Percentiles rank a stretch among this genome's conserved stretches.
Conservation (phyloP, 2,888 invertebrate genomes). For the Ennomos erosarius region DNA sequence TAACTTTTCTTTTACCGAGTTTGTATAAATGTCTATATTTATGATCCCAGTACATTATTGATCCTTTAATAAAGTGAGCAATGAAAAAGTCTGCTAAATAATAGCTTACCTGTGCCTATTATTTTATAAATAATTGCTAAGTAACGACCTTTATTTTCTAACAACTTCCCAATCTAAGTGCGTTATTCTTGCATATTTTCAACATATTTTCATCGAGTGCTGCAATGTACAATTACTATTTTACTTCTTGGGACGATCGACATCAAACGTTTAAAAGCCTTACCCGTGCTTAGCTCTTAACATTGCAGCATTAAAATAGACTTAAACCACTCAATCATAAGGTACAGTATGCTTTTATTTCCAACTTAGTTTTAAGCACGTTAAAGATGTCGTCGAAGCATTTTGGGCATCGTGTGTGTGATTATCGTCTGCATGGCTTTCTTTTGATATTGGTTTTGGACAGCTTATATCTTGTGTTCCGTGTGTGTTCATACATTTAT, state of each 20-base stretch:
- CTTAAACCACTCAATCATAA: constrained; percentile 5
- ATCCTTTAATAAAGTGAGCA: constrained; percentile 10
- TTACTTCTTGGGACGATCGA: neutral
- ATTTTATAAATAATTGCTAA: constrained; percentile 5
- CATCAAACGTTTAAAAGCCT: constrained; percentile 1
- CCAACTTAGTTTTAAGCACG: constrained; percentile 29
- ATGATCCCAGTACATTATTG: constrained; percentile 12
- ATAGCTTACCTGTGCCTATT: constrained; percentile 19
- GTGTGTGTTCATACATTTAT: constrained; percentile 26
- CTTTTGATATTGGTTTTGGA: constrained; percentile 36
- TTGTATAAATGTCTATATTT: too few relatives aligned
- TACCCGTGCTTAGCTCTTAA: constrained; percentile 15
- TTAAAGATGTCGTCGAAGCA: constrained; percentile 35
- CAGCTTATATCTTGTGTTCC: constrained; percentile 16
- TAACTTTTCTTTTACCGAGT: too few relatives aligned
- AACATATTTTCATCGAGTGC: constrained; percentile 2
- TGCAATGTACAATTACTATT: constrained; percentile 9
- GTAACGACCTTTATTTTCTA: constrained; percentile 5
- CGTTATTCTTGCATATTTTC: constrained; percentile 1
- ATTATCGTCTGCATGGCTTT: constrained; percentile 48
- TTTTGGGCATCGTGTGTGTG: constrained; percentile 42
- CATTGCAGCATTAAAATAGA: neutral
- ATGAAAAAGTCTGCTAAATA: constrained; percentile 1
- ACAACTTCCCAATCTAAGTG: constrained; percentile 5
- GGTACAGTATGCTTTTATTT: constrained; percentile 31